Percentiles rank a stretch among this genome's conserved stretches.
Conservation (phyloP, 2,113 vertebrate species). For the Mola mola region DNA sequence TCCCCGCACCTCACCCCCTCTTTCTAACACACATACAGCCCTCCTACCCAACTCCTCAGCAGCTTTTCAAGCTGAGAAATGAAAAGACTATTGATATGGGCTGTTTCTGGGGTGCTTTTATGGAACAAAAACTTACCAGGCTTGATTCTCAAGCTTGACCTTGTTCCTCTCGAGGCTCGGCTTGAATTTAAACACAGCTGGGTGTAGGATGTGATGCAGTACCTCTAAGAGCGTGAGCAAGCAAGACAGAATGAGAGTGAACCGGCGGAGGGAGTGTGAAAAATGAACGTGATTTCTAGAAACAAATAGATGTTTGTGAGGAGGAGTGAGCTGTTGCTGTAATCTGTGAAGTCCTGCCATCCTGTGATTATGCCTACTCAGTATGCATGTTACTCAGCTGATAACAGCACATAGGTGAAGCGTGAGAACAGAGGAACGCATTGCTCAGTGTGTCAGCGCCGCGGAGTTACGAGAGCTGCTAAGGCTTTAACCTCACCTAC, state of each 20-base stretch:
- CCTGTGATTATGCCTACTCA: conserved; percentile 68
- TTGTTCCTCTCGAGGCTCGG: conserved; percentile 30
- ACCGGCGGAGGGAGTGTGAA: conserved; percentile 39
- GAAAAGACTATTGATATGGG: conserved; percentile 58
- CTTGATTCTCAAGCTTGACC: conserved; percentile 28
- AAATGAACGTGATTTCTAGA: conserved; percentile 56
- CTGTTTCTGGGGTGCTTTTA: conserved; percentile 43
- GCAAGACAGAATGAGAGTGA: conserved; percentile 40
- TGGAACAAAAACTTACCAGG: conserved; percentile 31
- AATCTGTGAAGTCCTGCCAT: conserved; percentile 68
- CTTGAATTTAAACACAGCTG: conserved; percentile 26
- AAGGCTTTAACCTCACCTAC: conserved; percentile 22
- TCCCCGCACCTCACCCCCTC: conserved; percentile 30
- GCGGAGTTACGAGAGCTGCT: neutral
- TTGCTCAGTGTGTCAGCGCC: conserved; percentile 17
- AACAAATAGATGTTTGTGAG: conserved; percentile 62
- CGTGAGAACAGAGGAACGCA: conserved; percentile 36
- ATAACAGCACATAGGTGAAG: conserved; percentile 52
- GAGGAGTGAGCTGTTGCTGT: conserved; percentile 73
- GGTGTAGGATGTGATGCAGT: conserved; percentile 11
- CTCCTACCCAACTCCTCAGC: conserved; percentile 14
- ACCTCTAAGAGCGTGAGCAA: conserved; percentile 17
- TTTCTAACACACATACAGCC: conserved; percentile 16
- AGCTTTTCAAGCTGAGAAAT: conserved; percentile 54
- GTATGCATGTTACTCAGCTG: conserved; percentile 71